Evolutionary conservation across 2,797 vertebrate species (phyloP).

Genomic region (Myotis planiceps): DNA sequence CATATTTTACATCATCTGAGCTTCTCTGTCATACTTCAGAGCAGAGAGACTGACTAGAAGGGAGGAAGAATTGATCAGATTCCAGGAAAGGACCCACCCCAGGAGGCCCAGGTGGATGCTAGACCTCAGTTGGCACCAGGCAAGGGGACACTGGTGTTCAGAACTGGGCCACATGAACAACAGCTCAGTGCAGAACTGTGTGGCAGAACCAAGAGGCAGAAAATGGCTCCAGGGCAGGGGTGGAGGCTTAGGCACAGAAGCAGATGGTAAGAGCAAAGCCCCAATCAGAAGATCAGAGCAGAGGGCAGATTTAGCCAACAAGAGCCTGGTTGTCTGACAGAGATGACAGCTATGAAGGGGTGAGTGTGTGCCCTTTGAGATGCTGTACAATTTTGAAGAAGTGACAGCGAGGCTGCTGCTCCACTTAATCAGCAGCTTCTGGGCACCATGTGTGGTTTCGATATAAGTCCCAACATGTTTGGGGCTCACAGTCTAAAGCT

Average conservation of each 20-base stretch:
- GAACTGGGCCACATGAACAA: accelerated
- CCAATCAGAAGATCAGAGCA: background rate
- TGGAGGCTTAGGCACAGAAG: background rate
- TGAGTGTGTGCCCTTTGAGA: too few species aligned
- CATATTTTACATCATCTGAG: background rate
- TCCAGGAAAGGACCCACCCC: background rate
- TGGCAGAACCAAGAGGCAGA: background rate
- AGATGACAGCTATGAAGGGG: accelerated
- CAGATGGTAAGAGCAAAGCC: background rate
- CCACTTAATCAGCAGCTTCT: too few species aligned
- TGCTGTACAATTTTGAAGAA: too few species aligned
- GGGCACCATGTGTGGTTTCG: background rate
- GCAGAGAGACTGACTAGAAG: background rate
- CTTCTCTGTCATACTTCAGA: background rate
- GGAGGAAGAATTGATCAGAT: background rate
- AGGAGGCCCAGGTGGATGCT: accelerated
- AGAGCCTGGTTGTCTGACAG: background rate
- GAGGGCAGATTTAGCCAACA: background rate
- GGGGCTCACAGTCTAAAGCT: background rate
- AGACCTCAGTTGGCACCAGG: too few species aligned
- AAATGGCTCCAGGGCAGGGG: background rate
- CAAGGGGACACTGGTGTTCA: background rate
- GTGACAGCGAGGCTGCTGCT: accelerated
- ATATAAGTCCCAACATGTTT: too few species aligned
- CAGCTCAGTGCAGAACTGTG: accelerated